A percentile compares a stretch with the other conserved stretches of the same genome.
Evolutionary conservation across 2,113 vertebrate genomes (phyloP).

Genomic region (Plecturocebus donacophilus): DNA sequence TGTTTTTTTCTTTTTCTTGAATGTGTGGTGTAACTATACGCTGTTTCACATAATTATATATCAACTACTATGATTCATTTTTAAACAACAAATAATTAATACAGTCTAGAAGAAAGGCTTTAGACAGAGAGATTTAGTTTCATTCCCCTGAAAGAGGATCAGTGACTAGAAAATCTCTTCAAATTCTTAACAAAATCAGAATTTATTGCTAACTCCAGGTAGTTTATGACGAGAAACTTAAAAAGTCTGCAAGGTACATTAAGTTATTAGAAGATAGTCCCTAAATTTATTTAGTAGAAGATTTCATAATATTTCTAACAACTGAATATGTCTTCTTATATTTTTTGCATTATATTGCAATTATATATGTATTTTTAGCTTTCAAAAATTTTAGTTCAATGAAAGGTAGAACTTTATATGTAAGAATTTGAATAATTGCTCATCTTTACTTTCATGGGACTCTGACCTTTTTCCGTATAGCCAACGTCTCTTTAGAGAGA

Average conservation of each 20-base stretch:
- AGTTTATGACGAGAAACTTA: neutral
- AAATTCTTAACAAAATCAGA: neutral
- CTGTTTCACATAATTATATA: constrained; percentile 48
- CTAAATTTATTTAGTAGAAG: constrained; percentile 1
- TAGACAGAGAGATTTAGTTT: constrained; percentile 18
- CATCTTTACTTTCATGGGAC: neutral
- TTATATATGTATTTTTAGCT: neutral
- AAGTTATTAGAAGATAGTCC: constrained; percentile 22
- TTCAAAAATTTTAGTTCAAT: neutral
- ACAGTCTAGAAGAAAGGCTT: neutral
- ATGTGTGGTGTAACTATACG: neutral
- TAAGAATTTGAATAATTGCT: neutral
- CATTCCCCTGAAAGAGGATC: constrained; percentile 6
- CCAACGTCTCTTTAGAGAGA: neutral
- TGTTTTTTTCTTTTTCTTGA: neutral
- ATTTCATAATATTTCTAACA: constrained; percentile 30
- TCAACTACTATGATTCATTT: constrained; percentile 19
- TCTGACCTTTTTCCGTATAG: neutral
- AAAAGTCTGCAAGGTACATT: neutral
- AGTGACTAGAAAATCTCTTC: neutral
- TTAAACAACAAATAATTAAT: constrained; percentile 61
- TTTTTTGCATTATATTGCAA: constrained; percentile 12
- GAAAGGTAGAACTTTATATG: neutral
- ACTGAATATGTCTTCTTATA: neutral
- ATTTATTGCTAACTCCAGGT: neutral